phyloP scores from a whole-genome alignment of 2,888 invertebrate species.

The Trilocha varians region DNA sequence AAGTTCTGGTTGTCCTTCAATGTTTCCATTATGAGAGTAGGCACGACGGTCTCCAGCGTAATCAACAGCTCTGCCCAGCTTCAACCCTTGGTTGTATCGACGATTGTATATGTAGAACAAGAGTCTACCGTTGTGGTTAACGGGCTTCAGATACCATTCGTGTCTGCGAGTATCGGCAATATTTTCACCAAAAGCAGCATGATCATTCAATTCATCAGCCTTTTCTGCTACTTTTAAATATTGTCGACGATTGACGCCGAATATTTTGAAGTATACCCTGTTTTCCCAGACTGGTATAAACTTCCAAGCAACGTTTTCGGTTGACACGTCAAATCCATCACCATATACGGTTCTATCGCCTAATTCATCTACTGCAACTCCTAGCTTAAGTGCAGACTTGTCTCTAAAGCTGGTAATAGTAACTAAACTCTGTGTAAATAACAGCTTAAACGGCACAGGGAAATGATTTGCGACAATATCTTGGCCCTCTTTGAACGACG shows the following conservation, averaged over 20 bases:
- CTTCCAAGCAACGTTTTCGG: neutral
- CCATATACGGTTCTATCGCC: neutral
- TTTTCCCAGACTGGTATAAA: neutral
- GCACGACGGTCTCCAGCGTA: neutral
- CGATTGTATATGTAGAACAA: constrained; percentile 2
- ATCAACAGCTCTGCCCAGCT: neutral
- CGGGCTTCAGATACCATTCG: neutral
- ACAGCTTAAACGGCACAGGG: neutral
- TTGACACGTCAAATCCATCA: neutral
- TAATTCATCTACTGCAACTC: neutral
- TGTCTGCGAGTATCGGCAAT: neutral
- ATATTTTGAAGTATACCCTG: neutral
- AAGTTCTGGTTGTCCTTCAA: neutral
- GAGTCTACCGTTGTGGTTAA: neutral
- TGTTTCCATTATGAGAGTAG: neutral
- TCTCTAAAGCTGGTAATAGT: neutral
- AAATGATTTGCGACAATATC: neutral
- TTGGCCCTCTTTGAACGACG: no score
- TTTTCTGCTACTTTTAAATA: neutral
- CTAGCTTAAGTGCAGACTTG: neutral
- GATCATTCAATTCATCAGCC: neutral
- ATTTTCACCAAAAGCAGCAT: neutral
- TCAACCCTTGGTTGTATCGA: neutral
- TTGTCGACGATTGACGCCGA: neutral
- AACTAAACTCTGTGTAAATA: neutral